Conservation (phyloP, 2,113 vertebrate species). For the Ploceus nigricollis region DNA sequence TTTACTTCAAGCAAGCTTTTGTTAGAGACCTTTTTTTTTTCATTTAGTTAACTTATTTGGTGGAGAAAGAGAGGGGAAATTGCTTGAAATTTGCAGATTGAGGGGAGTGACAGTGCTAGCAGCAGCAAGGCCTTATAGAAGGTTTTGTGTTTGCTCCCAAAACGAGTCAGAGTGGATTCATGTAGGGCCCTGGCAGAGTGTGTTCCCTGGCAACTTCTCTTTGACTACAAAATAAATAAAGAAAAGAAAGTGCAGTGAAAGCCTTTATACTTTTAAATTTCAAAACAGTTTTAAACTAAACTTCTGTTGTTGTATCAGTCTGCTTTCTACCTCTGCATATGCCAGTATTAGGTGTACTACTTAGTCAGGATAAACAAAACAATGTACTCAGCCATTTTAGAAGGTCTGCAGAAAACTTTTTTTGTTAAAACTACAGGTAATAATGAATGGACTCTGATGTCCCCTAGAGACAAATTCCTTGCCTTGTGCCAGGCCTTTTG, state of each 20-base stretch:
- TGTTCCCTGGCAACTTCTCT: conserved; percentile 38
- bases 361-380: neutral
- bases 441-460: neutral
- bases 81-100: neutral
- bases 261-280: neutral
- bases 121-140: neutral
- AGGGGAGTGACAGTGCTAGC: neutral
- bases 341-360: neutral
- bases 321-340: neutral
- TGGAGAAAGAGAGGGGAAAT: neutral
- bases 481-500: neutral
- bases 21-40: neutral
- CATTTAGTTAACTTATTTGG: neutral
- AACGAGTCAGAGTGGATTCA: neutral
- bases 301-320: neutral
- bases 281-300: neutral
- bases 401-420: neutral
- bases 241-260: neutral
- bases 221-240: conserved; percentile 15
- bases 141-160: neutral
- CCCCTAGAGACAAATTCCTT: neutral
- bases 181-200: neutral
- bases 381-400: neutral
- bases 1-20: neutral
- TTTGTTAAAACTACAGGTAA: conserved; percentile 5